Base-by-base conservation (phyloP, 2,113 vertebrate species). In the Stomatorhinus ivindoensis region DNA sequence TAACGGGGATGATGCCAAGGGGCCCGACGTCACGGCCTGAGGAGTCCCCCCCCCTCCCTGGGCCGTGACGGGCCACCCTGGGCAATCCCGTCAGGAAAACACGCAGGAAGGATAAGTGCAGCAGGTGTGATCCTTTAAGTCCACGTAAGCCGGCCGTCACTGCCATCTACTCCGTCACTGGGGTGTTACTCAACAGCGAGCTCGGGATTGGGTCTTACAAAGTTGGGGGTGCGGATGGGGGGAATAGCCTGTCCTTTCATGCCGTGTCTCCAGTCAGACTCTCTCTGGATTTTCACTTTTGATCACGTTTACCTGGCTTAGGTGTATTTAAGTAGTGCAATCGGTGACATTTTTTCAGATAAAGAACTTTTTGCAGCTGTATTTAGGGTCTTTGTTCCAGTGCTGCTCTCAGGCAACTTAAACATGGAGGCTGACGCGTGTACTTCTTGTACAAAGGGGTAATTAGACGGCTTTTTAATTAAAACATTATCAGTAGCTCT, bases 101-200 rank as follows among this genome's bases (percentile, higher is more conserved):
- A 35, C 85, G 27, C 27, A 53, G 50, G 48, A 15, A 35, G 85
- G 85, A 53, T 87, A 31, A 87, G 50, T 9, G 50, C 50, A 39
- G 50, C 85, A 55, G 85, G 85, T 39, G n/a, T 87, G 50, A 87
- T 87, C 85, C 85, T 55, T 87, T 87, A 87, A 87, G 48, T 50
- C 48, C 4, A 2, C 15, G 15, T 47, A 87, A 47, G 85, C 85
- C 9, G n/a, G 47, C 48, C 48, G 85, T 53, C 85, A 53, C 50
- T 55, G 50, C 47, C 50, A 24, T 17, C 50, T 42, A 87, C 50
- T 31, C 47, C 85, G 85, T 87, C 85, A 87, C 50, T 2, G 19
- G 50, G 50, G 17, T 87, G 48, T 35, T 35, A 87, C 85, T 87
- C 50, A 87, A 53, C 85, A 50, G 2, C 19, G 48, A 3, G 13